These are phyloP conservation scores for Drosophila austrosaltans DNA, from an alignment of 2,888 invertebrate species.

Conservation along the genomic window DNA sequence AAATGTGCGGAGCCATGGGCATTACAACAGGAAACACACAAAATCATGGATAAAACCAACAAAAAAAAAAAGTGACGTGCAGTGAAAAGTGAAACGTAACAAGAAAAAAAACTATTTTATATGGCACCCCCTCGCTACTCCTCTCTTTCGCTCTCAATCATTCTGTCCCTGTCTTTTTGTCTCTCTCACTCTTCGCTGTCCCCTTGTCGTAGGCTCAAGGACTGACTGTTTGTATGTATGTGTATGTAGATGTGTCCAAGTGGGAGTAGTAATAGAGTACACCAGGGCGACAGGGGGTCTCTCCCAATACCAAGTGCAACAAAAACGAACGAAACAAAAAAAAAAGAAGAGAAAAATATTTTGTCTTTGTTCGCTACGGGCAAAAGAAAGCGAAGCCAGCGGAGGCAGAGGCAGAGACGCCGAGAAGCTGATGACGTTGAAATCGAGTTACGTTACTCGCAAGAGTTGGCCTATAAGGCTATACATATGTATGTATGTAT, in stretches of 20 bases:
- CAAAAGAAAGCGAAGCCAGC: conserved; percentile 59
- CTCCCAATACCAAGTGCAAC: neutral
- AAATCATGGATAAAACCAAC: neutral
- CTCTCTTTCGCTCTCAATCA: conserved; percentile 11
- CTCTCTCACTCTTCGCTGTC: neutral
- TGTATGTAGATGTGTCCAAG: conserved; percentile 9
- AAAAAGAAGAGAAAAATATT: conserved; percentile 17
- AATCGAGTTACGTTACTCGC: conserved; percentile 57
- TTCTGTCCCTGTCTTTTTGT: neutral
- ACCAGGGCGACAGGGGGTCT: neutral
- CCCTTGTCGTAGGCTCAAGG: conserved; percentile 27
- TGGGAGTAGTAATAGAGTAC: conserved; percentile 6
- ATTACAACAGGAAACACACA: neutral
- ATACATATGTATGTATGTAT: conserved; percentile 15
- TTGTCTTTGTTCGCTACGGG: conserved; percentile 52
- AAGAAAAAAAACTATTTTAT: conserved; percentile 32
- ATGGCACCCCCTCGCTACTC: conserved; percentile 35
- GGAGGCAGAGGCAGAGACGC: conserved; percentile 29
- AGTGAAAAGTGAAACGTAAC: conserved; percentile 69
- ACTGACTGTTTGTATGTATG: conserved; percentile 16
- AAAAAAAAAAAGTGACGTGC: conserved; percentile 25
- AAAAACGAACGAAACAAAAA: neutral
- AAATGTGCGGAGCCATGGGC: neutral
- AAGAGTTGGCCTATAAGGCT: conserved; percentile 34
- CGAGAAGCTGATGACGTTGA: conserved; percentile 69